Evolutionary conservation across 2,797 vertebrate species (phyloP).

Genomic region (Leucoraja ocellata): DNA sequence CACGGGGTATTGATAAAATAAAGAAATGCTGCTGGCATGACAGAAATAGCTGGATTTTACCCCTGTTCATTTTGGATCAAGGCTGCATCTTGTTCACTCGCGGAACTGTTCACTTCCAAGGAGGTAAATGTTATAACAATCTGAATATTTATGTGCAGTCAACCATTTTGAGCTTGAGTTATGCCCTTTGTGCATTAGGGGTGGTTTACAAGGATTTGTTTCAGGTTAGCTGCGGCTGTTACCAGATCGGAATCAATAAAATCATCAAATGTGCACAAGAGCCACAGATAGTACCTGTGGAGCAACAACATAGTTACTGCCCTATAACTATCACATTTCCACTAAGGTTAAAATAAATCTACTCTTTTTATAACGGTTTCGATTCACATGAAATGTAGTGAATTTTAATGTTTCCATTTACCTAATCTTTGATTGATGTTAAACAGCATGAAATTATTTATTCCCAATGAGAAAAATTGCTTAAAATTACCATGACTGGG

Average conservation of each 20-base stretch:
- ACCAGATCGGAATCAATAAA: not conserved
- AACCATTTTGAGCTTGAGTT: not conserved
- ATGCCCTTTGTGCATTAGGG: not conserved
- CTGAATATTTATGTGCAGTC: not conserved
- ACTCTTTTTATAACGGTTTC: not conserved
- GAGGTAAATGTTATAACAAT: not conserved
- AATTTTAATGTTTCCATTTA: not conserved
- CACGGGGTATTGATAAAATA: not conserved
- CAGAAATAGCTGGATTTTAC: not conserved
- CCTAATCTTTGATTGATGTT: not conserved
- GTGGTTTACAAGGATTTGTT: not conserved
- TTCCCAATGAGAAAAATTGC: not conserved
- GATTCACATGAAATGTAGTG: not conserved
- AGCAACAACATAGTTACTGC: not conserved
- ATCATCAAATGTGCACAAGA: not conserved
- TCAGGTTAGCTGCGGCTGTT: not conserved
- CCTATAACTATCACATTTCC: not conserved
- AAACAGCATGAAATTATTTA: not conserved
- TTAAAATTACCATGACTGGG: not conserved
- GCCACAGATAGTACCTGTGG: not conserved
- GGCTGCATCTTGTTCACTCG: not conserved
- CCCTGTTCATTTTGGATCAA: not conserved
- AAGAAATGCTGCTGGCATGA: not conserved
- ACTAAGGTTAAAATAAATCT: not conserved
- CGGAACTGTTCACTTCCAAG: slow-evolving; percentile 1